Evolutionary conservation across 92 coral and sea anemone species (phyloP).

Genomic region (Porites rus): DNA sequence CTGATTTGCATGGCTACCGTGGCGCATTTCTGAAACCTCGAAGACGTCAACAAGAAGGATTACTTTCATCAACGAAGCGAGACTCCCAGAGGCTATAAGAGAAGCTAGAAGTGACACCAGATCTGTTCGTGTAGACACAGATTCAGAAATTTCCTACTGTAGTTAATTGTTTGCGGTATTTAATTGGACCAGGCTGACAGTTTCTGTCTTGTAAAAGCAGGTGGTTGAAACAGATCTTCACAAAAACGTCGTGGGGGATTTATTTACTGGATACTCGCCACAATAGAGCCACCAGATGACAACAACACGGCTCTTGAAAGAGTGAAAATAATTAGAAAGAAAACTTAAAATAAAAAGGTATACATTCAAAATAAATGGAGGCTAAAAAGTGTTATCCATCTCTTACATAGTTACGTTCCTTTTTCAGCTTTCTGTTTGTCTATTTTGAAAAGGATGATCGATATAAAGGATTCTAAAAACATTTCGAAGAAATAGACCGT

Average conservation of each 20-base stretch:
- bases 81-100: not conserved
- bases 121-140: not conserved
- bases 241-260: not conserved
- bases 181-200: not conserved
- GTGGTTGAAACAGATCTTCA: not conserved
- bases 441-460: too few species aligned
- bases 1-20: too few species aligned
- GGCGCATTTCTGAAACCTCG: too few species aligned
- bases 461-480: too few species aligned
- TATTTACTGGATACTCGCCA: not conserved
- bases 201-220: not conserved
- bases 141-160: too few species aligned
- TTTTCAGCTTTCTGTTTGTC: too few species aligned
- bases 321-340: slow-evolving; percentile 4
- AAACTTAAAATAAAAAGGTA: not conserved
- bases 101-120: not conserved
- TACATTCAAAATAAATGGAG: slow-evolving; percentile 17
- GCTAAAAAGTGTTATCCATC: not conserved
- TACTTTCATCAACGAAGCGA: too few species aligned
- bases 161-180: not conserved
- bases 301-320: not conserved
- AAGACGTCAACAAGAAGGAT: too few species aligned
- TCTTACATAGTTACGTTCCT: not conserved
- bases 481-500: not conserved
- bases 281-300: slow-evolving; percentile 21